Percentiles rank a stretch among this genome's conserved stretches.
Conservation (phyloP, 53 echinoderm and acorn worm genomes). For the Henricia sp. region DNA sequence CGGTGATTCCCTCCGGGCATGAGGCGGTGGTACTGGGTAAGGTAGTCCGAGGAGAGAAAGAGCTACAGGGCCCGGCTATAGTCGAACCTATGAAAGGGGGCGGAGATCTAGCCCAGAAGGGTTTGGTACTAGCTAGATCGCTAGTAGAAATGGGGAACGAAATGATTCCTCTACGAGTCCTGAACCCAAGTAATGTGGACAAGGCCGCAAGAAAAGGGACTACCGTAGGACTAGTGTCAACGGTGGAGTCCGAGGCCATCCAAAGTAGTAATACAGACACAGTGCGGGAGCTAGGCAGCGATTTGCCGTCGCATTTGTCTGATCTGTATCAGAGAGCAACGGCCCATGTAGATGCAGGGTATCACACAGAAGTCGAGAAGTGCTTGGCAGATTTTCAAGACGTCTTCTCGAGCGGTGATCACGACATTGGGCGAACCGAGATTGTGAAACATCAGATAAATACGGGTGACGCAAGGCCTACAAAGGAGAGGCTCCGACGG, state of each 20-base stretch:
- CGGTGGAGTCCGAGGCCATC: slow-evolving; percentile 1
- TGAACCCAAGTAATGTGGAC: neutral
- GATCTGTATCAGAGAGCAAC: neutral
- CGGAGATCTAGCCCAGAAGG: neutral
- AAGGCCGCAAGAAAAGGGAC: neutral
- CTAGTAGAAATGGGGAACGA: neutral
- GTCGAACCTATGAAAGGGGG: neutral
- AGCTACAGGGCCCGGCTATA: neutral
- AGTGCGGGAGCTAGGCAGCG: neutral
- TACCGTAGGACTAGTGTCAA: neutral
- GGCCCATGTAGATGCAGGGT: neutral
- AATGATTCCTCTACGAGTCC: neutral
- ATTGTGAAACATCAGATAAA: too few species aligned
- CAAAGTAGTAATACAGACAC: neutral
- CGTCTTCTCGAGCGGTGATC: too few species aligned
- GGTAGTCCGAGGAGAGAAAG: neutral
- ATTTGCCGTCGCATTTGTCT: neutral
- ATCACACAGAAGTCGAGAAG: neutral
- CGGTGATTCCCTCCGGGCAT: neutral
- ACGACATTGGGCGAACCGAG: too few species aligned
- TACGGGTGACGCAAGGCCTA: too few species aligned
- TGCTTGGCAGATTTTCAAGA: too few species aligned
- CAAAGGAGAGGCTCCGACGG: too few species aligned
- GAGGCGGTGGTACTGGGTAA: neutral
- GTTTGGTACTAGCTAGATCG: neutral